Evolutionary conservation across 2,888 invertebrate species (phyloP).

Genomic region (Clunio marinus): DNA sequence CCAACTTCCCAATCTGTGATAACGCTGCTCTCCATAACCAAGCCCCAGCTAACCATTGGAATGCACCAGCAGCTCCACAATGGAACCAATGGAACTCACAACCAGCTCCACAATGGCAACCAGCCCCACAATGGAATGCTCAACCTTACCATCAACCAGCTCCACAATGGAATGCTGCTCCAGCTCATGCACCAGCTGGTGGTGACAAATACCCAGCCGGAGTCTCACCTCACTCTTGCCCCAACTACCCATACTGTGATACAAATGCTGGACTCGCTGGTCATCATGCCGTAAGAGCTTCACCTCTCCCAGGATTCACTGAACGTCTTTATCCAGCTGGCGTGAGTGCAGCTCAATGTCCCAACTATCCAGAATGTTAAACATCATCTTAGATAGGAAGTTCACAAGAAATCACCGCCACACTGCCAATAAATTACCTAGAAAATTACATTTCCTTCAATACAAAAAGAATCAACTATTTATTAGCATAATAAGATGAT

Average conservation of each 20-base stretch:
- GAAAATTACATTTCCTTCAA: constrained; percentile 7
- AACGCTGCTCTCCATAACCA: constrained; percentile 50
- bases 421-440: constrained; percentile 17
- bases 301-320: constrained; percentile 52
- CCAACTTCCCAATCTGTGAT: constrained; percentile 54
- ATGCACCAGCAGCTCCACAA: constrained; percentile 45
- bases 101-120: constrained; percentile 38
- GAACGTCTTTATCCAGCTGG: constrained; percentile 53
- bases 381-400: not conserved
- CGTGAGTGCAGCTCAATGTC: constrained; percentile 52
- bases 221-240: constrained; percentile 53
- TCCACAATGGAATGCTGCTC: constrained; percentile 32
- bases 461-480: not conserved
- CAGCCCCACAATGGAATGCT: constrained; percentile 37
- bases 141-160: constrained; percentile 32
- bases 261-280: constrained; percentile 42
- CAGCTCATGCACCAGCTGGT: constrained; percentile 42
- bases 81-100: constrained; percentile 31
- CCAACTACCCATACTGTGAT: constrained; percentile 55
- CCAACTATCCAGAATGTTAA: constrained; percentile 49
- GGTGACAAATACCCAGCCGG: constrained; percentile 51
- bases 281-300: constrained; percentile 45
- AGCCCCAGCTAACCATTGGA: constrained; percentile 32
- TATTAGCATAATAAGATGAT: not conserved
- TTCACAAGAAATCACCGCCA: not conserved